Evolutionary conservation across 2,797 vertebrate genomes (phyloP).

Genomic region (Channallabes apus): DNA sequence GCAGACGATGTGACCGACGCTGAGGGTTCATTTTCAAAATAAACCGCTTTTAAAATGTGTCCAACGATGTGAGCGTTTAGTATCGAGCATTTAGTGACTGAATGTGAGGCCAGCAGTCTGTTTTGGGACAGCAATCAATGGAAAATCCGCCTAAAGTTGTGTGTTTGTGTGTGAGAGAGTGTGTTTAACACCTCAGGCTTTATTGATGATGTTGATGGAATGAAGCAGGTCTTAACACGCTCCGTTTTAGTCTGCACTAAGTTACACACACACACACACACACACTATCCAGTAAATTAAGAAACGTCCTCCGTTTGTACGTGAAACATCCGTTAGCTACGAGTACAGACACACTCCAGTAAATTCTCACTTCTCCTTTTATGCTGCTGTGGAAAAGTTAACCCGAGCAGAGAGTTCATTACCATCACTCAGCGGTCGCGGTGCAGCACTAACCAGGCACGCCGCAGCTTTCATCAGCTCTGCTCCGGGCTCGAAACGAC

Average conservation of each 20-base stretch:
- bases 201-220: conserved; percentile 16
- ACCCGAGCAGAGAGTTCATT: background rate
- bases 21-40: background rate
- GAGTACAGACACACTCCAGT: background rate
- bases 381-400: background rate
- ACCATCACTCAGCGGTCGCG: background rate
- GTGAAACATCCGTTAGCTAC: background rate
- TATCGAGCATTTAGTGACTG: background rate
- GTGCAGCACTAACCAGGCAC: background rate
- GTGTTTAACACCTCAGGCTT: background rate
- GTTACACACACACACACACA: background rate
- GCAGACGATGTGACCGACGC: background rate
- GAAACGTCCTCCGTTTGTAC: too few species aligned
- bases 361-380: background rate
- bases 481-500: background rate
- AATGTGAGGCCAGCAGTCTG: background rate
- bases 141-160: background rate
- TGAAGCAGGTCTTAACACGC: conserved; percentile 25
- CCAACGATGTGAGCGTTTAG: background rate
- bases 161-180: background rate
- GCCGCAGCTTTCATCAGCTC: background rate
- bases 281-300: too few species aligned
- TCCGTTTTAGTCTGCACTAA: background rate
- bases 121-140: background rate
- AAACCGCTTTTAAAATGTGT: background rate